Conservation (phyloP, 2,888 invertebrate species). For the Myopa tessellatipennis region DNA sequence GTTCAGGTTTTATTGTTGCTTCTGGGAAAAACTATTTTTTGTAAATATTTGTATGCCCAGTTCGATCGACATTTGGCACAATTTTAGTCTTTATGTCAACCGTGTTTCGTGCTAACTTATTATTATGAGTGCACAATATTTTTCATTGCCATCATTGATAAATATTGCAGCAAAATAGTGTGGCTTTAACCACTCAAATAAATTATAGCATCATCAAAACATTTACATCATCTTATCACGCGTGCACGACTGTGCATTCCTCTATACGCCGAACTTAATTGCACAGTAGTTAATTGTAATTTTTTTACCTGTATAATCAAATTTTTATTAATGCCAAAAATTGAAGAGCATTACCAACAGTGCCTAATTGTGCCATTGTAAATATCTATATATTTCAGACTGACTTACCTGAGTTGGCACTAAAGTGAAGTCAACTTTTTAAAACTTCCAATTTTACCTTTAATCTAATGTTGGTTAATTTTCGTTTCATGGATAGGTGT, state of each 20-base stretch:
- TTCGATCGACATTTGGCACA: constrained; percentile 38
- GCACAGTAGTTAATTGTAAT: constrained; percentile 17
- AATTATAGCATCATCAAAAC: not conserved
- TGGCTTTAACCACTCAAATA: not conserved
- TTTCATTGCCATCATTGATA: constrained; percentile 35
- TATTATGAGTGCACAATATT: constrained; percentile 2
- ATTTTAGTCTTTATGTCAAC: constrained; percentile 17
- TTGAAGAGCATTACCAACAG: no score
- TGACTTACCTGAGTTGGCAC: no score
- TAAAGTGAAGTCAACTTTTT: no score
- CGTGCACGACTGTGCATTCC: constrained; percentile 10
- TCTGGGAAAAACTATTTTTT: not conserved
- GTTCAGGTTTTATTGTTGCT: not conserved
- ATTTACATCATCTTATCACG: constrained; percentile 27
- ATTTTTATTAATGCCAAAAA: no score
- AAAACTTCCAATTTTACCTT: not conserved
- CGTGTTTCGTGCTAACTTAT: not conserved
- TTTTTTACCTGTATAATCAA: no score
- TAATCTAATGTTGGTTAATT: not conserved
- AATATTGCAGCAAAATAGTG: constrained; percentile 29
- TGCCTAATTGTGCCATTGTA: no score
- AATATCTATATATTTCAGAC: no score
- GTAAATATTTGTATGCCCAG: not conserved
- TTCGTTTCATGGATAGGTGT: constrained; percentile 19
- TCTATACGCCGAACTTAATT: constrained; percentile 25